phyloP scores from a whole-genome alignment of 2,797 vertebrate species.

The Peromyscus eremicus region DNA sequence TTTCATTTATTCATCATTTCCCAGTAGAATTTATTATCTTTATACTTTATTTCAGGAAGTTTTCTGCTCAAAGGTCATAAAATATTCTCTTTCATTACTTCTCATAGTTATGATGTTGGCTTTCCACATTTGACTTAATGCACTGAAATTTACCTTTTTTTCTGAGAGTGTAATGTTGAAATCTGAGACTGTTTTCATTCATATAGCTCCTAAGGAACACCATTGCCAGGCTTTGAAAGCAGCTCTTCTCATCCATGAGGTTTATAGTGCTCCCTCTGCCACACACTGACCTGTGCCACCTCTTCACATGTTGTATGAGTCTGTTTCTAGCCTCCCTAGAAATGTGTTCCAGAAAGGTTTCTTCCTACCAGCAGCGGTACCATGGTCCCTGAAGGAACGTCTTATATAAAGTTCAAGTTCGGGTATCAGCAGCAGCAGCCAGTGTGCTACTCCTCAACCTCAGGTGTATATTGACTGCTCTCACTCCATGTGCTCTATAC shows the following conservation, averaged over 20 bases:
- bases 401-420: neutral
- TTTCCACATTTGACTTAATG: slow-evolving; percentile 37
- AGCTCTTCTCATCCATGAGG: neutral
- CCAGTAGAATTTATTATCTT: neutral
- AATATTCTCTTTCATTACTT: neutral
- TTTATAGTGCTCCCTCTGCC: neutral
- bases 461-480: neutral
- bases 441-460: neutral
- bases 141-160: slow-evolving; percentile 18
- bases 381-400: neutral
- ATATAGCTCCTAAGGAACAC: neutral
- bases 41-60: slow-evolving; percentile 3
- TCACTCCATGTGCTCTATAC: neutral
- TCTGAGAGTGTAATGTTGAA: neutral
- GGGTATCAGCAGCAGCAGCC: neutral
- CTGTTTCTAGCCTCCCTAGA: slow-evolving; percentile 1
- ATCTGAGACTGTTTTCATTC: neutral
- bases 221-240: neutral
- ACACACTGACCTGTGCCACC: neutral
- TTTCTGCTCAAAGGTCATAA: neutral
- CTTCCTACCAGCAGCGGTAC: neutral
- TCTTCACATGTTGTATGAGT: neutral
- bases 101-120: neutral
- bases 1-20: neutral
- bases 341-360: neutral